Percentiles rank a stretch among this genome's conserved stretches.
phyloP scores from a whole-genome alignment of 1,140 invertebrate species.

The Drosophila ficusphila region DNA sequence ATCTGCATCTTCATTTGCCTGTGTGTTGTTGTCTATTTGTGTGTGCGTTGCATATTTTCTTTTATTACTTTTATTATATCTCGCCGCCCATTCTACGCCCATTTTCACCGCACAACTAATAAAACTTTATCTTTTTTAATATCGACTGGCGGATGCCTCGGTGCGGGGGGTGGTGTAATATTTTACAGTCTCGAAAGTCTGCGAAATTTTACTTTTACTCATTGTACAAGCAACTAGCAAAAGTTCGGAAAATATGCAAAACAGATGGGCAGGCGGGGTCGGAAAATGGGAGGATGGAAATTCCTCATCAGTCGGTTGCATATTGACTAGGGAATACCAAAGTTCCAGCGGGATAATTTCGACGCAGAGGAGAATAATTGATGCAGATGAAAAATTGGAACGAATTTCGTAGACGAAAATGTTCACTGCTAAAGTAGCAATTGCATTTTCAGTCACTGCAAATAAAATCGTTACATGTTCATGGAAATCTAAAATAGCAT shows the following conservation, averaged over 20 bases:
- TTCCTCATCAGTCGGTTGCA: conserved; percentile 19
- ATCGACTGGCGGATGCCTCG: conserved; percentile 49
- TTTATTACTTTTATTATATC: conserved; percentile 62
- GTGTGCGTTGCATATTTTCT: conserved; percentile 42
- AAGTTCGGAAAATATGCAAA: conserved; percentile 70
- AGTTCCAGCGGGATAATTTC: not conserved
- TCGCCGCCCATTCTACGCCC: conserved; percentile 3
- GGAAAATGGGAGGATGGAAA: not conserved
- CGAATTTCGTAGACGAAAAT: not conserved
- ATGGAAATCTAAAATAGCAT: too few species aligned
- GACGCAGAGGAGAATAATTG: not conserved
- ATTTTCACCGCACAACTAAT: conserved; percentile 50
- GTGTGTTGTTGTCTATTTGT: not conserved
- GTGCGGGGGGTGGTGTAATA: conserved; percentile 39
- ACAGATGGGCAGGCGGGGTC: conserved; percentile 32
- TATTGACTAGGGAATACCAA: conserved; percentile 38
- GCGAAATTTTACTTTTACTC: conserved; percentile 31
- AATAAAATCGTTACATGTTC: too few species aligned
- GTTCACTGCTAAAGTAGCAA: too few species aligned
- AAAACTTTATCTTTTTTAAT: conserved; percentile 72
- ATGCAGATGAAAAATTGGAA: not conserved
- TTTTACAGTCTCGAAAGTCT: conserved; percentile 44
- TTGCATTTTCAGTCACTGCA: too few species aligned
- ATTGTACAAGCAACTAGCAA: conserved; percentile 38
- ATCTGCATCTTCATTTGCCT: conserved; percentile 46